phyloP scores from a whole-genome alignment of 92 coral and sea anemone species.

The Porites evermanni region DNA sequence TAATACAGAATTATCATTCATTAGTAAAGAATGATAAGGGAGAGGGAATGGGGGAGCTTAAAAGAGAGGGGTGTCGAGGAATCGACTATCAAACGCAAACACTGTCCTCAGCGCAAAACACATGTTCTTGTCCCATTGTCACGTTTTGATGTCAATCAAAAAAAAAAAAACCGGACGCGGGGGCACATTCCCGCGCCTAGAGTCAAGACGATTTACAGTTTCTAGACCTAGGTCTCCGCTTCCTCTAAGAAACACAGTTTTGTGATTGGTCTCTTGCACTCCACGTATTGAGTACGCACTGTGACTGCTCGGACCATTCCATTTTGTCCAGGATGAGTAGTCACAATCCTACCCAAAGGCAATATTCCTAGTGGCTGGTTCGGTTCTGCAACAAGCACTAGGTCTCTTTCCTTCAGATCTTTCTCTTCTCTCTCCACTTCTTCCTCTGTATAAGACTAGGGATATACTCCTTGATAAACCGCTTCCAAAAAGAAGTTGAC shows the following conservation, averaged over 20 bases:
- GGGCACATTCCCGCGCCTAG: not conserved
- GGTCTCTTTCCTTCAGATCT: conserved; percentile 19
- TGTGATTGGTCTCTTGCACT: conserved; percentile 19
- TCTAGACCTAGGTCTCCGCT: not conserved
- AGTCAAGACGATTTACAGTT: not conserved
- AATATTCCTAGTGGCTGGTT: conserved; percentile 40
- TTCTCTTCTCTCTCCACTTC: conserved; percentile 13
- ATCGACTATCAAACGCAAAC: no score
- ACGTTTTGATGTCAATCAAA: no score
- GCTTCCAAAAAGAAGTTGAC: conserved; percentile 7
- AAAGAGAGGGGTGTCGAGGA: no score
- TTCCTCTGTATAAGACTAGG: not conserved
- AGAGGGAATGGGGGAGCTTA: no score
- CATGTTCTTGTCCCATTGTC: no score
- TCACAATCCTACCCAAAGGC: conserved; percentile 32
- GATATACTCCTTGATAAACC: not conserved
- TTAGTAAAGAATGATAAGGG: no score
- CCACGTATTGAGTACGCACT: conserved; percentile 16
- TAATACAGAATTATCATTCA: no score
- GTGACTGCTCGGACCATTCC: not conserved
- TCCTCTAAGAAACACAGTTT: conserved; percentile 2
- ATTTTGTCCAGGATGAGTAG: conserved; percentile 3
- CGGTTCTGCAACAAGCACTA: conserved; percentile 24
- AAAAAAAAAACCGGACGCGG: no score
- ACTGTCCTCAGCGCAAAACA: no score